These are phyloP conservation scores for Leontocebus nigricollis DNA, from an alignment of 2,797 vertebrate genomes.

Conservation along the genomic window DNA sequence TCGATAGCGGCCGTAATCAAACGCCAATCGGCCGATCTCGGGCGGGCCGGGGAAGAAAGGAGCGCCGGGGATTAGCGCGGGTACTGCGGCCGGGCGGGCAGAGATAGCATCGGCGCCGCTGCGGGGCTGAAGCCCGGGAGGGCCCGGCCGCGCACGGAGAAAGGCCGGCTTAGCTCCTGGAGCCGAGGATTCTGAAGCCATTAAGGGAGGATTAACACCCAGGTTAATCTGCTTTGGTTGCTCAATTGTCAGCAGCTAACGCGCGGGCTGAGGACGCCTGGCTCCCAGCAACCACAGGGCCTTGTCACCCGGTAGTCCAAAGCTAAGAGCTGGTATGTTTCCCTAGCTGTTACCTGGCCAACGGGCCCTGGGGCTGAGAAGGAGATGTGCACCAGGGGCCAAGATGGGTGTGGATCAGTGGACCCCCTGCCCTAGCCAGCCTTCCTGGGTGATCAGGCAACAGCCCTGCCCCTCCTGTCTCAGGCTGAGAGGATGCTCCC, in stretches of 20 bases:
- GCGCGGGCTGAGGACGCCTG: slow-evolving; percentile 77
- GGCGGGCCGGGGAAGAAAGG: slow-evolving; percentile 83
- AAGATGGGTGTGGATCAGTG: not conserved
- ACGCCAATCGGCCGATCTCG: slow-evolving; percentile 91
- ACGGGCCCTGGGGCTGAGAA: not conserved
- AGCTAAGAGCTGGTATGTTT: not conserved
- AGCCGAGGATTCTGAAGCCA: slow-evolving; percentile 91
- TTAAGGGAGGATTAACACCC: slow-evolving; percentile 91
- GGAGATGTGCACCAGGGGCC: not conserved
- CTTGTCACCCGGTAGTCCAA: not conserved
- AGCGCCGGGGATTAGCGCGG: slow-evolving; percentile 68
- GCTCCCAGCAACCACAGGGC: not conserved
- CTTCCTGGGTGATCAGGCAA: not conserved
- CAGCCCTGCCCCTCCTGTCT: not conserved
- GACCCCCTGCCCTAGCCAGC: not conserved
- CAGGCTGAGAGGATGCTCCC: not conserved
- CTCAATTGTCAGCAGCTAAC: slow-evolving; percentile 87
- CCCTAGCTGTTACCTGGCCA: not conserved
- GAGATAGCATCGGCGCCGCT: slow-evolving; percentile 64
- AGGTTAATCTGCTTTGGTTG: slow-evolving; percentile 89
- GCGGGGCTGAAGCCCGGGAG: not conserved
- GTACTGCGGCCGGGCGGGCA: not conserved
- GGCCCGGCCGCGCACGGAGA: slow-evolving; percentile 5
- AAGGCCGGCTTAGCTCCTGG: slow-evolving; percentile 85
- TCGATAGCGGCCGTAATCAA: slow-evolving; percentile 90